Evolutionary conservation across 2,797 vertebrate genomes (phyloP), one percentile per base, ranked within the genome.

Genomic region (Buceros bicornis): DNA sequence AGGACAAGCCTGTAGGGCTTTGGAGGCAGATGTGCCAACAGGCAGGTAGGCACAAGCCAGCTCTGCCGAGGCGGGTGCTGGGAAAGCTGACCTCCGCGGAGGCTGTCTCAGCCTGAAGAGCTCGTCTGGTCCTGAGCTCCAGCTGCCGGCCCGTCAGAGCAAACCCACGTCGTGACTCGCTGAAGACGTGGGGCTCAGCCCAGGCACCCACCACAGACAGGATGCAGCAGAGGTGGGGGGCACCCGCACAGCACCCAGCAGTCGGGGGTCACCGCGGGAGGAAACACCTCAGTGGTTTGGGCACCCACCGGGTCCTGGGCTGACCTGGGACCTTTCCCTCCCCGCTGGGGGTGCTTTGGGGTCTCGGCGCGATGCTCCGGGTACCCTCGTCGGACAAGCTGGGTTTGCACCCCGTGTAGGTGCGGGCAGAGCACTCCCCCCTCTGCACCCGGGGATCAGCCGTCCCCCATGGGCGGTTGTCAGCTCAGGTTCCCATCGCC

Each of bases 341-440:
- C 50, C 8, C 0, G 0, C 43, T 43, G 6, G 4, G 25, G 21
- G 35, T 45, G 37, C 2, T 76, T 2, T 89, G 84, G 48, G 54
- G 37, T 45, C 40, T 25, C 4, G 0, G 17, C 24, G 45, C 28
- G 65, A 29, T 65, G 54, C 6, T 14, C 37, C 37, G 70, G 45
- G 17, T 26, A 18, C 29, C 24, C 1, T 0, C 3, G 7, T 2
- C 13, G 87, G 51, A 61, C 19, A n/a, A 11, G 24, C 0, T 10
- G 17, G 4, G 48, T 58, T 54, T 64, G 40, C 53, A 66, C 19
- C 61, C 35, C 1, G 0, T 3, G 15, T 51, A 62, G 54, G 40
- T 51, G 20, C 61, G 7, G 28, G 60, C 35, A 50, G 56, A 72
- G 10, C 0, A 1, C 20, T 56, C 10, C 26, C 31, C 12, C 48